A percentile compares a stretch with the other conserved stretches of the same genome.
phyloP scores from a whole-genome alignment of 2,888 invertebrate genomes.

The Drosophila vallismaia region DNA sequence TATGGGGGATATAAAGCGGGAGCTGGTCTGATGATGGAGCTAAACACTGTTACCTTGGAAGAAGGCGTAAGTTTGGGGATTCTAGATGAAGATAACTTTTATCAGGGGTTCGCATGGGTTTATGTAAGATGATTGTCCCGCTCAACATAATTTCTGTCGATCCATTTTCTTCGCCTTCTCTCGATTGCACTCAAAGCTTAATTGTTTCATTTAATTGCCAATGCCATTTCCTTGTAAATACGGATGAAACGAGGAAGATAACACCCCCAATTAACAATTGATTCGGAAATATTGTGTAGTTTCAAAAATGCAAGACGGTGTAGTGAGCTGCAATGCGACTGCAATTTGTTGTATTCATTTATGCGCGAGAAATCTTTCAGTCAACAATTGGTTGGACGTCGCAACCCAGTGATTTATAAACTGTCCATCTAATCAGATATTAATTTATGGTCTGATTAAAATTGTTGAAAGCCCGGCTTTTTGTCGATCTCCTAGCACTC shows the following conservation, averaged over 20 bases:
- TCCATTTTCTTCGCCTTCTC: slow-evolving; percentile 8
- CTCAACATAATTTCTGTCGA: slow-evolving; percentile 27
- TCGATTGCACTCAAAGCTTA: slow-evolving; percentile 2
- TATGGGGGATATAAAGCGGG: slow-evolving; percentile 27
- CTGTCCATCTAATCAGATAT: slow-evolving; percentile 27
- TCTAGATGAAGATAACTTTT: background rate
- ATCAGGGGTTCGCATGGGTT: slow-evolving; percentile 15
- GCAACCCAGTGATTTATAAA: slow-evolving; percentile 50
- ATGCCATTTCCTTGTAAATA: background rate
- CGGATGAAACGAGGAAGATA: slow-evolving; percentile 5
- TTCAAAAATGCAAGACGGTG: background rate
- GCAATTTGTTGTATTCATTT: slow-evolving; percentile 55
- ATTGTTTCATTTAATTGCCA: slow-evolving; percentile 5
- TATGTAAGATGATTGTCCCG: slow-evolving; percentile 50
- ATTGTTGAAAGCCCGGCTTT: slow-evolving; percentile 31
- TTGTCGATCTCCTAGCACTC: slow-evolving; percentile 26
- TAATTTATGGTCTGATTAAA: slow-evolving; percentile 67
- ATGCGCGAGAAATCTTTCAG: slow-evolving; percentile 15
- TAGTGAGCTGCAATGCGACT: background rate
- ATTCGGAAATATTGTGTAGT: slow-evolving; percentile 11
- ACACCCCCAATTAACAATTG: slow-evolving; percentile 7
- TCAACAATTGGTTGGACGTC: slow-evolving; percentile 36
- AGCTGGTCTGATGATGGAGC: slow-evolving; percentile 51
- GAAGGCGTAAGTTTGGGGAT: slow-evolving; percentile 18
- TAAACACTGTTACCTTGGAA: slow-evolving; percentile 54